Percentiles rank a stretch among this genome's conserved stretches.
Conservation (phyloP, 35 echinoderm and acorn worm species). For the Holothuria glaberrima region DNA sequence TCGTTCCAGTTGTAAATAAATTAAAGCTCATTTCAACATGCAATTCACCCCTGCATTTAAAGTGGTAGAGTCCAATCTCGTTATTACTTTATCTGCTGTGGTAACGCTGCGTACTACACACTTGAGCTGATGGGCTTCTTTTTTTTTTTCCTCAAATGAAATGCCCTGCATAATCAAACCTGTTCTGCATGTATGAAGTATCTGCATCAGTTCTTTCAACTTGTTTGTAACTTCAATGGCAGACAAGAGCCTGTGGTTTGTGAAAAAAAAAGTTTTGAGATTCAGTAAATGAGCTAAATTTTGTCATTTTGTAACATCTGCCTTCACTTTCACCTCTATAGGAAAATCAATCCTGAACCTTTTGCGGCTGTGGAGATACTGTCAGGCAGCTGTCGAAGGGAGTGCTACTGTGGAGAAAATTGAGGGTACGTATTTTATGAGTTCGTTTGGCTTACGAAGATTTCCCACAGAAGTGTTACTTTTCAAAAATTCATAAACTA, state of each 20-base stretch:
- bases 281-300: constrained; percentile 5
- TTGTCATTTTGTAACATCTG: constrained; percentile 3
- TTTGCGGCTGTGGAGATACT: neutral
- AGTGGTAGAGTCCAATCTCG: constrained; percentile 39
- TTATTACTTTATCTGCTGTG: constrained; percentile 57
- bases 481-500: constrained; percentile 44
- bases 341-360: neutral
- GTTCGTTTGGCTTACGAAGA: constrained; percentile 20
- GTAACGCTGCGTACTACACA: constrained; percentile 12
- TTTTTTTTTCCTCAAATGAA: constrained; percentile 28
- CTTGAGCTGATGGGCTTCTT: constrained; percentile 2
- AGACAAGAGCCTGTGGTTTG: constrained; percentile 14
- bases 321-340: neutral
- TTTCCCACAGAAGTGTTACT: constrained; percentile 52
- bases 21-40: neutral
- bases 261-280: constrained; percentile 33
- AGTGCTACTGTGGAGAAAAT: neutral
- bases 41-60: neutral
- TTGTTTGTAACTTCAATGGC: constrained; percentile 49
- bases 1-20: constrained; percentile 14
- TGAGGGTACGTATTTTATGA: constrained; percentile 36
- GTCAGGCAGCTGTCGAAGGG: neutral
- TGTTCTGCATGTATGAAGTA: constrained; percentile 26
- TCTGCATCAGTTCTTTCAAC: constrained; percentile 30
- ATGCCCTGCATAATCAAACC: constrained; percentile 50